Percentiles rank a stretch among this genome's conserved stretches.
These are phyloP conservation scores for Chlorocebus sabaeus DNA, from an alignment of 2,113 vertebrate genomes.

Conservation along the genomic window DNA sequence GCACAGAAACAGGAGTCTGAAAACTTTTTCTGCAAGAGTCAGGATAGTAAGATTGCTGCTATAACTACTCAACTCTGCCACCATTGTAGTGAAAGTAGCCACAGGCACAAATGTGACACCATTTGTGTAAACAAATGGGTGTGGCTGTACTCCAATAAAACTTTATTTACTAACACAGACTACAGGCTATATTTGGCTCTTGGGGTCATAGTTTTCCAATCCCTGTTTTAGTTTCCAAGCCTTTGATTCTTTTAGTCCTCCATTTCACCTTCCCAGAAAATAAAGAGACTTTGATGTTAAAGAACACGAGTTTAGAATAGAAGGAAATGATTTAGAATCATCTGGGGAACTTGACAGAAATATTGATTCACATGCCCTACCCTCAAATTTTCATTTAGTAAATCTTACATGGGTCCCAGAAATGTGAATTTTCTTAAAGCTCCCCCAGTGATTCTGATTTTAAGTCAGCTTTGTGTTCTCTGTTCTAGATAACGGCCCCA, in stretches of 20 bases:
- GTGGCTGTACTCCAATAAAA: not conserved
- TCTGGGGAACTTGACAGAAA: not conserved
- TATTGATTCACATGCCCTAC: not conserved
- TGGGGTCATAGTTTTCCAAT: not conserved
- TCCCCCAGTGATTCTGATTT: not conserved
- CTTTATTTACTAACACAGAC: not conserved
- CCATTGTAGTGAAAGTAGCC: not conserved
- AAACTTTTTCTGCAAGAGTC: not conserved
- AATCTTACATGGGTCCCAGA: not conserved
- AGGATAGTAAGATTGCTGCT: not conserved
- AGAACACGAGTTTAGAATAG: not conserved
- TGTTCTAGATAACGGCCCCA: not conserved
- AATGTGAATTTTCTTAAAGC: slow-evolving; percentile 8
- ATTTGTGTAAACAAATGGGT: not conserved
- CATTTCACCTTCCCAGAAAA: slow-evolving; percentile 33
- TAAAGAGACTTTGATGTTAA: not conserved
- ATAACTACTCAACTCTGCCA: not conserved
- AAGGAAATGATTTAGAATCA: slow-evolving; percentile 39
- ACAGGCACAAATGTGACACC: not conserved
- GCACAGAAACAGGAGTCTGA: not conserved
- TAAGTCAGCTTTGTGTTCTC: slow-evolving; percentile 14
- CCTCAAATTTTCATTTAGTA: not conserved
- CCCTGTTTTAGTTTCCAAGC: not conserved
- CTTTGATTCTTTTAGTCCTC: slow-evolving; percentile 19
- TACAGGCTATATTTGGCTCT: not conserved